Evolutionary conservation across 1,140 invertebrate species (phyloP).

Genomic region (Subanguina moxae): DNA sequence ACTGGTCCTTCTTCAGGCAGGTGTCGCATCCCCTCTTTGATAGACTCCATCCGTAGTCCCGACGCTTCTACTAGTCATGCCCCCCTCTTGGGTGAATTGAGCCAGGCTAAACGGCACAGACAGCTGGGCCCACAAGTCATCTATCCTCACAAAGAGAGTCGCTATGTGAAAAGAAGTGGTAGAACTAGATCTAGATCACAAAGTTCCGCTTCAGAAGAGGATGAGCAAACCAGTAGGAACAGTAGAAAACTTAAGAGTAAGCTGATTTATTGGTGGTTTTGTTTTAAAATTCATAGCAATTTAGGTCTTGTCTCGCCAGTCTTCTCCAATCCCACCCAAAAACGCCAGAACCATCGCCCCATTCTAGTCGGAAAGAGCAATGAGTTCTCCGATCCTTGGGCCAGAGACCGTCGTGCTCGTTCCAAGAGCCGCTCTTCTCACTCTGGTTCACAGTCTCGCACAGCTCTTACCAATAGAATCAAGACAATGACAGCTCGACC

Average conservation of each 20-base stretch:
- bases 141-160: neutral
- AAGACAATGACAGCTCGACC: too few species aligned
- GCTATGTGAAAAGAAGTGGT: neutral
- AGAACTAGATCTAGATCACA: neutral
- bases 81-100: too few species aligned
- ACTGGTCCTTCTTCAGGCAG: neutral
- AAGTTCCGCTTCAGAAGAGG: neutral
- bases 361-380: neutral
- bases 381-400: neutral
- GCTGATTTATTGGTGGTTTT: neutral
- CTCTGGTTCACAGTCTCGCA: neutral
- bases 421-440: neutral
- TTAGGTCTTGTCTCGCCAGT: conserved; percentile 2
- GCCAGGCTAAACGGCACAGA: too few species aligned
- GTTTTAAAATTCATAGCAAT: neutral
- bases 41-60: neutral
- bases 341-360: neutral
- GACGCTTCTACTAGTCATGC: neutral
- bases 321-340: too few species aligned
- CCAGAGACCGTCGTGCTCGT: neutral
- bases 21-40: neutral
- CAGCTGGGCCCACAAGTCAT: neutral
- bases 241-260: neutral
- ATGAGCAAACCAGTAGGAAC: neutral
- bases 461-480: too few species aligned